Evolutionary conservation across 2,888 invertebrate species (phyloP), one percentile per base, ranked within the genome.

Genomic region (Apamea crenata): DNA sequence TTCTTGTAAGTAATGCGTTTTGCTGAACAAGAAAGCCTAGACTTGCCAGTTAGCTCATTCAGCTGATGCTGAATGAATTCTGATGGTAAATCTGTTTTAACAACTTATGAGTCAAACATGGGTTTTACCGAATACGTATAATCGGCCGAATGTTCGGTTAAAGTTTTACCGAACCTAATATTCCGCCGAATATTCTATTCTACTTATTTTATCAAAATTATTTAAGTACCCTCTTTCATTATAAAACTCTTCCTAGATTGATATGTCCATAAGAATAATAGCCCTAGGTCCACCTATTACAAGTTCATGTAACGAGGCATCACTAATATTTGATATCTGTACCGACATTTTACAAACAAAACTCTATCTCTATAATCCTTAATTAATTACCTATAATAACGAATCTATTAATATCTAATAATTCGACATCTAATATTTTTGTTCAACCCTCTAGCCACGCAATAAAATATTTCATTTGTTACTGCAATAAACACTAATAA

Each of bases 401-500:
- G 18, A 29, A n/a, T 63, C 21, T 14, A 32, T 53, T 65, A 4
- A 8, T 53, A 6, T 47, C 4, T 56, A 56, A 47, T 65, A 66
- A 80, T 65, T 44, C 53, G 50, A 81, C 8, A 50, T 29, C n/a
- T 47, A 47, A 66, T 47, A 1, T 44, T 56, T 65, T 78, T 65
- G 65, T 44, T 66, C 56, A 66, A 44, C 21, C 25, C 21, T 77
- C 2, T 16, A 65, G 44, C 18, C 36, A 66, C n/a, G 18, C 36
- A 29, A 2, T 36, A 56, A 74, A 66, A 40, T n/a, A 76, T 56
- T 83, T 77, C 5, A 68, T 68, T 83, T 61, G 16, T 67, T 47
- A 68, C 25, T 40, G 29, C 66, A 71, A 78, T 79, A 67, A 84
- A 79, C 84, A 70, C 66, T 36, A 84, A 66, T 71, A 69, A 36